These are phyloP conservation scores for Neosalanx taihuensis DNA, from an alignment of 2,797 vertebrate genomes.

Conservation along the genomic window DNA sequence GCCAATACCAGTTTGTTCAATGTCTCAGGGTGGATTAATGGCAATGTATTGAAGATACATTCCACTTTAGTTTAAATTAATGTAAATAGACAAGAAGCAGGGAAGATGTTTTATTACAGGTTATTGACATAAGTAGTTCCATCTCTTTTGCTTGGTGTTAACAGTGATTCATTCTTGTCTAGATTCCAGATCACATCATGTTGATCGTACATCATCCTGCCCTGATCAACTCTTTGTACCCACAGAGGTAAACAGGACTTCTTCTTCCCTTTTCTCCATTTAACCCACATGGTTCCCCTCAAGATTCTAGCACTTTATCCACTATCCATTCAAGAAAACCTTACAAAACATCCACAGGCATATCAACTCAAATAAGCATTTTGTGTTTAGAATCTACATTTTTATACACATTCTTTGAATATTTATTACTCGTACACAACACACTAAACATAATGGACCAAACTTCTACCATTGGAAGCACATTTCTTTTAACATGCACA, in stretches of 20 bases:
- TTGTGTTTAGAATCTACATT: constrained; percentile 27
- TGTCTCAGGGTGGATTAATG: too few species aligned
- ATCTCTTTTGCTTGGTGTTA: too few species aligned
- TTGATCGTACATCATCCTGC: constrained; percentile 56
- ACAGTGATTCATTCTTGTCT: too few species aligned
- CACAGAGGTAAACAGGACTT: constrained; percentile 41
- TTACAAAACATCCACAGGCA: constrained; percentile 27
- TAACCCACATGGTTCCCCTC: constrained; percentile 32
- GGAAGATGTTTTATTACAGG: too few species aligned
- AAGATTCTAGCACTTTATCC: constrained; percentile 33
- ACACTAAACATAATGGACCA: constrained; percentile 55
- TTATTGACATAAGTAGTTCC: too few species aligned
- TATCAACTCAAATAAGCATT: constrained; percentile 21
- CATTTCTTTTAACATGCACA: constrained; percentile 57
- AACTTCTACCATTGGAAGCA: constrained; percentile 64
- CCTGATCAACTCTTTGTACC: constrained; percentile 41
- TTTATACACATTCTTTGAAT: constrained; percentile 69
- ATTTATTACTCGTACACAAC: constrained; percentile 48
- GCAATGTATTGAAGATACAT: too few species aligned
- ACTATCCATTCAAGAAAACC: constrained; percentile 44
- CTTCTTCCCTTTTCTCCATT: constrained; percentile 17
- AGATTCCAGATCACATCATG: constrained; percentile 59
- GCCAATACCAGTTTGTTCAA: too few species aligned
- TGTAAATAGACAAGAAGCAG: too few species aligned
- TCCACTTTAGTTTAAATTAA: too few species aligned